Evolutionary conservation across 1,140 invertebrate genomes (phyloP).

Genomic region (Agrypnia vestita): DNA sequence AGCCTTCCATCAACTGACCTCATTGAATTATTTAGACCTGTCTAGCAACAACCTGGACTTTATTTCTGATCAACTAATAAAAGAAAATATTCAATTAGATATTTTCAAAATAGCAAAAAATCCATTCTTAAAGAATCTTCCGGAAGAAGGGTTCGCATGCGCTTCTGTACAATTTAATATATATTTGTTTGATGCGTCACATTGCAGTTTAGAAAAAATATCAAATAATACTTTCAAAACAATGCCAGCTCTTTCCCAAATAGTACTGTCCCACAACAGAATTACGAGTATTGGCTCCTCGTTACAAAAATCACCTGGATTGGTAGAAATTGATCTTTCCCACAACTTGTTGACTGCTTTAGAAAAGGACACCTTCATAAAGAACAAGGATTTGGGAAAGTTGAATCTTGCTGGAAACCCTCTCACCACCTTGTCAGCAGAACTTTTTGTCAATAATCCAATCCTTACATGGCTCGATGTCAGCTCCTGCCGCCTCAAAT

Average conservation of each 20-base stretch:
- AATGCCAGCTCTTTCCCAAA: slow-evolving; percentile 77
- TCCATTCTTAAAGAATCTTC: slow-evolving; percentile 75
- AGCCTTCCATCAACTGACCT: slow-evolving; percentile 76
- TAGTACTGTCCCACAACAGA: slow-evolving; percentile 79
- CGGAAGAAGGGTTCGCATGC: slow-evolving; percentile 74
- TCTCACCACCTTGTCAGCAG: slow-evolving; percentile 77
- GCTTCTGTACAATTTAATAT: slow-evolving; percentile 76
- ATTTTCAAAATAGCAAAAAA: slow-evolving; percentile 80
- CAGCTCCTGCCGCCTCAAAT: slow-evolving; percentile 77
- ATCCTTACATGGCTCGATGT: slow-evolving; percentile 76
- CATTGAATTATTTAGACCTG: slow-evolving; percentile 78
- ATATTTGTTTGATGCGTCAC: slow-evolving; percentile 79
- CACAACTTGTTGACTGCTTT: slow-evolving; percentile 76
- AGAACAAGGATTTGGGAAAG: slow-evolving; percentile 77
- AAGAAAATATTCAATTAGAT: slow-evolving; percentile 78
- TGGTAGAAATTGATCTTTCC: slow-evolving; percentile 80
- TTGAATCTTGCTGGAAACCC: slow-evolving; percentile 82
- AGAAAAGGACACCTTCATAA: slow-evolving; percentile 76
- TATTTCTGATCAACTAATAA: slow-evolving; percentile 78
- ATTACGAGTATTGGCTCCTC: slow-evolving; percentile 72
- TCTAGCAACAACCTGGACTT: slow-evolving; percentile 79
- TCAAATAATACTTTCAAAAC: slow-evolving; percentile 77
- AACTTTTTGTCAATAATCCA: slow-evolving; percentile 76
- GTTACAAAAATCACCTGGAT: slow-evolving; percentile 71
- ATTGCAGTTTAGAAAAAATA: slow-evolving; percentile 78